Percentiles rank a stretch among this genome's conserved stretches.
phyloP scores from a whole-genome alignment of 2,888 invertebrate genomes.

The Myathropa florea region DNA sequence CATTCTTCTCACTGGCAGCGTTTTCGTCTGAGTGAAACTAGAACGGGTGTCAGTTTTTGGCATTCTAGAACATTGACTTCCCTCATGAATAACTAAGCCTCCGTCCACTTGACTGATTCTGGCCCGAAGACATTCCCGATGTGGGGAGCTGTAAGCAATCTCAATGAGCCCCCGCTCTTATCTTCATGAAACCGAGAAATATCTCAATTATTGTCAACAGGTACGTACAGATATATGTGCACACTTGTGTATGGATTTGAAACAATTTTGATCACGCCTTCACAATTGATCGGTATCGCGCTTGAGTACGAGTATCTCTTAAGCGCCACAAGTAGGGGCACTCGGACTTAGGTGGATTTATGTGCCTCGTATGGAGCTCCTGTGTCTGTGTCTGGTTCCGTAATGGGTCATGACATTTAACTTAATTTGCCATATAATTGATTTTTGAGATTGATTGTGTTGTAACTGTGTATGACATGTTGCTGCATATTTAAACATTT shows the following conservation, averaged over 20 bases:
- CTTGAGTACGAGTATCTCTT: not conserved
- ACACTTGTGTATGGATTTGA: not conserved
- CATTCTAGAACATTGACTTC: conserved; percentile 10
- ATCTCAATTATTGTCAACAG: conserved; percentile 45
- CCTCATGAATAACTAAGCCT: not conserved
- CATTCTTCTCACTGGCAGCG: conserved; percentile 20
- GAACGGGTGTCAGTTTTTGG: conserved; percentile 7
- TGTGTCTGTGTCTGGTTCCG: conserved; percentile 33
- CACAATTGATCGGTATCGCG: conserved; percentile 29
- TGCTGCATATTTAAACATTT: not conserved
- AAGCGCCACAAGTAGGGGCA: not conserved
- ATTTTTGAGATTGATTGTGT: conserved; percentile 37
- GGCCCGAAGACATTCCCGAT: conserved; percentile 6
- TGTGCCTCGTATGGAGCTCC: conserved; percentile 7
- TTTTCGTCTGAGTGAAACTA: not conserved
- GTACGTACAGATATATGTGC: not conserved
- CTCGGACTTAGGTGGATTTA: conserved; percentile 17
- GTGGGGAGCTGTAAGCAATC: not conserved
- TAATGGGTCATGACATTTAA: conserved; percentile 55
- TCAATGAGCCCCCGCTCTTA: conserved; percentile 6
- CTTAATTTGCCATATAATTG: conserved; percentile 55
- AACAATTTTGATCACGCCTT: conserved; percentile 39
- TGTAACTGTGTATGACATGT: conserved; percentile 9
- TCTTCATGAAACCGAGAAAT: conserved; percentile 14
- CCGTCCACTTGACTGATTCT: not conserved